phyloP scores from a whole-genome alignment of 1,140 invertebrate species.

The Drosophila tsacasi region DNA sequence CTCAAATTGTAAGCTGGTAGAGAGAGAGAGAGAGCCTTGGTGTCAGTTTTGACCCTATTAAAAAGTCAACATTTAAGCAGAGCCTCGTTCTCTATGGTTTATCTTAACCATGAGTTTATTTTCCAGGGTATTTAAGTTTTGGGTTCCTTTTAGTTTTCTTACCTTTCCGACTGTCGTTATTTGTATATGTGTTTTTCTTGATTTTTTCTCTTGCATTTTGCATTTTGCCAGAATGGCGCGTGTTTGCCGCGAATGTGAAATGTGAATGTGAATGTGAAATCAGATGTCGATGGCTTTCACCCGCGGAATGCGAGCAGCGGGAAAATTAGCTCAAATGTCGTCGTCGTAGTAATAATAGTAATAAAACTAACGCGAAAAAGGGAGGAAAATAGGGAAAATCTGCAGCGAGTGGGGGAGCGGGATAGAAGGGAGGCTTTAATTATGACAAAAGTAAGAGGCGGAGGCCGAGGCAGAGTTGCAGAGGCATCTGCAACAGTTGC shows the following conservation, averaged over 20 bases:
- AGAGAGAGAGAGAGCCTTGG: neutral
- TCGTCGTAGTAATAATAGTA: conserved; percentile 50
- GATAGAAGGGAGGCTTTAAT: conserved; percentile 49
- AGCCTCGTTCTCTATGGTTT: neutral
- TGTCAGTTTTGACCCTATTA: neutral
- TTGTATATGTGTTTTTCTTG: conserved; percentile 20
- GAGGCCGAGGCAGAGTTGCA: neutral
- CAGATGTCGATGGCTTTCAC: conserved; percentile 64
- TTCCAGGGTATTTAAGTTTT: conserved; percentile 2
- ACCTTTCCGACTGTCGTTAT: conserved; percentile 17
- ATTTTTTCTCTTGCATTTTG: conserved; percentile 48
- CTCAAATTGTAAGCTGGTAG: neutral
- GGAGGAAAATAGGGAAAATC: conserved; percentile 39
- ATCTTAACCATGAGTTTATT: neutral
- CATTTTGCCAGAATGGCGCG: conserved; percentile 58
- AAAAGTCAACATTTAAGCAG: neutral
- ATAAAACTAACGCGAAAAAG: conserved; percentile 29
- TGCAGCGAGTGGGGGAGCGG: conserved; percentile 42
- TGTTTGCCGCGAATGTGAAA: conserved; percentile 56
- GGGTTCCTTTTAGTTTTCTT: neutral
- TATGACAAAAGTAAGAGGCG: conserved; percentile 69
- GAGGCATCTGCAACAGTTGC: conserved; percentile 23
- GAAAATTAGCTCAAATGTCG: conserved; percentile 74
- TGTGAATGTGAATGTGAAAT: conserved; percentile 16
- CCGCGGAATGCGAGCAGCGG: conserved; percentile 69